These are phyloP conservation scores for Harpegnathos saltator DNA, from an alignment of 1,140 invertebrate species.

Conservation along the genomic window DNA sequence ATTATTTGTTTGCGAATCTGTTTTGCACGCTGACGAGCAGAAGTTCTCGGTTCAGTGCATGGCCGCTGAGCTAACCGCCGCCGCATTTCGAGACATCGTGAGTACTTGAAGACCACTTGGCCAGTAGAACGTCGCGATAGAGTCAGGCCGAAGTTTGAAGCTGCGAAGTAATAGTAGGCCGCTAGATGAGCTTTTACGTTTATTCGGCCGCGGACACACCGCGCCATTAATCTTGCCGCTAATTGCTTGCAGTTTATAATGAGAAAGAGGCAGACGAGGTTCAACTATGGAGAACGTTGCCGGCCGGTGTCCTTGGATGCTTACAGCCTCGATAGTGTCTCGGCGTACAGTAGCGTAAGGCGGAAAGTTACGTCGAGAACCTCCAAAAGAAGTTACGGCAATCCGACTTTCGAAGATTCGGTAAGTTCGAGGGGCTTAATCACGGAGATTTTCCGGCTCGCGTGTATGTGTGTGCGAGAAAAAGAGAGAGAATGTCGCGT, in stretches of 20 bases:
- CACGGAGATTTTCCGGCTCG: background rate
- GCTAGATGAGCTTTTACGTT: conserved; percentile 25
- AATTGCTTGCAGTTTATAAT: conserved; percentile 88
- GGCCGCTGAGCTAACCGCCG: conserved; percentile 55
- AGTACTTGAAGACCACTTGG: conserved; percentile 32
- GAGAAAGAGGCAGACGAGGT: conserved; percentile 89
- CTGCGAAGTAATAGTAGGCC: conserved; percentile 8
- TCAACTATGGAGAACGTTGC: conserved; percentile 93
- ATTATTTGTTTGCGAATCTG: conserved; percentile 36
- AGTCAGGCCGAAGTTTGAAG: background rate
- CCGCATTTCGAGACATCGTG: conserved; percentile 49
- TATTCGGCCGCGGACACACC: background rate
- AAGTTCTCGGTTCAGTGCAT: conserved; percentile 47
- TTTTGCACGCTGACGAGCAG: conserved; percentile 50
- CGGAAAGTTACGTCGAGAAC: conserved; percentile 89
- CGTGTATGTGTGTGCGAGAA: too few species aligned
- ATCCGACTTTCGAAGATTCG: conserved; percentile 96
- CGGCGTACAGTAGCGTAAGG: conserved; percentile 92
- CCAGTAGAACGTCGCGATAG: too few species aligned
- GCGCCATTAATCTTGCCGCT: background rate
- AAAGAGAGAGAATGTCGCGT: too few species aligned
- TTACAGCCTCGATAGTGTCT: conserved; percentile 95
- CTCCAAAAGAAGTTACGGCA: conserved; percentile 96
- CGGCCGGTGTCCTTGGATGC: conserved; percentile 94
- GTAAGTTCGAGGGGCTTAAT: conserved; percentile 84